Evolutionary conservation across 1,140 invertebrate genomes (phyloP), one percentile per base, ranked within the genome.

Genomic region (Achroia grisella): DNA sequence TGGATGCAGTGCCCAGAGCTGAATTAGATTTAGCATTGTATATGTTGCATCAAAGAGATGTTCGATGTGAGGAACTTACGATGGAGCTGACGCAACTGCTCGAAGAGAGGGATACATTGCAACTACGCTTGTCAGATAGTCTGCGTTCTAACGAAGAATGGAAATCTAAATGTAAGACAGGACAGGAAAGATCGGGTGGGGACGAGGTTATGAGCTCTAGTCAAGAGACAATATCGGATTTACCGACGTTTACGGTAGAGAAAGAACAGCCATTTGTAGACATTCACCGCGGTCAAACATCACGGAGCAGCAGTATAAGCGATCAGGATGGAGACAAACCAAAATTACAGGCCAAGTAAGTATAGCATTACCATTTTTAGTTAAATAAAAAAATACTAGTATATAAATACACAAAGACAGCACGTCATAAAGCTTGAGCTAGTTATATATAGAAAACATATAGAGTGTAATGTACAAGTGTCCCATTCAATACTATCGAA

Each of bases 41-140:
- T 63, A 94, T 94, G 89, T 86, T 97, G 13, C 94, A 97, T 77
- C 93, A 96, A 56, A 88, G 94, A 56, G 95, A 97, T 56, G 91
- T 96, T 12, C 88, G 94, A 8, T 95, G 94, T 79, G 95, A 97
- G 66, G 95, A 97, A 79, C 86, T 97, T 33, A 96, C 95, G 0
- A 87, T 93, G 52, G 94, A 97, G 77, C 80, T 97, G 23, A 94
- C 93, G 64, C 91, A 93, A 71, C 74, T 97, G 11, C 77, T 96
- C 13, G 94, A 95, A 73, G 95, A 97, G 72, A 88, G 94, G 43
- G 94, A 96, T 70, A 93, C 92, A 0, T 75, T 96, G 30, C 94
- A 96, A 59, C 71, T 96, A 11, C 89, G 93, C 49, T 70, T 97
- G 1, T 95, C 94, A 0, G 93, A 94, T 69, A 91, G 93, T 0